phyloP scores from a whole-genome alignment of 2,888 invertebrate species.

The Drosophila recens region DNA sequence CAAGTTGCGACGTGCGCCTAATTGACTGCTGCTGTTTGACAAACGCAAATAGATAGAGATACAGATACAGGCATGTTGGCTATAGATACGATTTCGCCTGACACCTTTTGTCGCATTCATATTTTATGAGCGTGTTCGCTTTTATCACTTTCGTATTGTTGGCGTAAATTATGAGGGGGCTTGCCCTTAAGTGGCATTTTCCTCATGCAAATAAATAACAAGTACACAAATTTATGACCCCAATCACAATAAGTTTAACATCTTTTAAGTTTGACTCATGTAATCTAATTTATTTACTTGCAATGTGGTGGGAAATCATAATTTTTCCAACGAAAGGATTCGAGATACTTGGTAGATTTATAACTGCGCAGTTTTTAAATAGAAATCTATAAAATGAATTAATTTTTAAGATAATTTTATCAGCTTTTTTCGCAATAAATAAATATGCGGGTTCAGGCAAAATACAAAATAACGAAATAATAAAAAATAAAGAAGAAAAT shows the following conservation, averaged over 20 bases:
- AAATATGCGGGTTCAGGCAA: conserved; percentile 35
- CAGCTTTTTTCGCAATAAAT: conserved; percentile 21
- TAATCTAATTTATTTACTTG: conserved; percentile 8
- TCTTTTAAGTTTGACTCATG: not conserved
- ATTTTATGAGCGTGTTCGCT: conserved; percentile 52
- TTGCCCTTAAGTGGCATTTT: conserved; percentile 51
- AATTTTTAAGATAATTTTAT: conserved; percentile 43
- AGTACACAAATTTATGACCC: conserved; percentile 58
- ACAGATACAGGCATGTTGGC: conserved; percentile 19
- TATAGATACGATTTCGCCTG: conserved; percentile 33
- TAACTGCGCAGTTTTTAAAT: conserved; percentile 9
- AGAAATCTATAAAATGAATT: conserved; percentile 6
- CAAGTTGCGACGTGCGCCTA: conserved; percentile 64
- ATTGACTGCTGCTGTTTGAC: conserved; percentile 80
- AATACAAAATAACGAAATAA: not conserved
- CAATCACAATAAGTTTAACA: conserved; percentile 13
- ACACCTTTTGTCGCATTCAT: conserved; percentile 59
- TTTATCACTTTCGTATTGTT: conserved; percentile 38
- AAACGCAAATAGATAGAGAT: conserved; percentile 70
- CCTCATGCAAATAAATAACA: conserved; percentile 75
- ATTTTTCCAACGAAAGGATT: conserved; percentile 2
- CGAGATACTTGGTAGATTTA: not conserved
- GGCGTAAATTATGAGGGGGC: conserved; percentile 49
- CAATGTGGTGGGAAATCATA: conserved; percentile 11
- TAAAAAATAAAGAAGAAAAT: conserved; percentile 3